Base-by-base conservation (phyloP, 2,113 vertebrate species). In the Lutjanus erythropterus region DNA sequence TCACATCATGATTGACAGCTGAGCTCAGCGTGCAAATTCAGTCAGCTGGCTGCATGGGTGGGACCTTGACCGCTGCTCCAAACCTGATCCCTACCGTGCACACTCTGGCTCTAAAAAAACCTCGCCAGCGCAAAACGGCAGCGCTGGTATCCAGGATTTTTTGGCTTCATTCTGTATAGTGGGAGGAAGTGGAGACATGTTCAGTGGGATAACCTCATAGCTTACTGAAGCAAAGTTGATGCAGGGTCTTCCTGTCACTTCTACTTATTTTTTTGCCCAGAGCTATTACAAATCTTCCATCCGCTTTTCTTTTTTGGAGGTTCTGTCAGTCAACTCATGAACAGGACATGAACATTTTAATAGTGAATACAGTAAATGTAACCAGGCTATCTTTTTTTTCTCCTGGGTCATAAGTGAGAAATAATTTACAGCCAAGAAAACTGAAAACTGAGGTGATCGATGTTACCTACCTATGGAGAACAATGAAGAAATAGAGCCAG, bases 401-500 rank as follows among this genome's bases (percentile, higher is more conserved):
- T 21, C 35, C 14, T 27, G 10, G 6, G 11, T 72, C 56, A 27
- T 29, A 12, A 44, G 11, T 71, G 59, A 70, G n/a, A 41, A 66
- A 62, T 59, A 47, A 70, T 46, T 52, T 47, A 81, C 56, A 50
- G 37, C 23, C 16, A 16, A 62, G 56, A 58, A 62, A 82, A 71
- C 16, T 35, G 23, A 61, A 64, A 62, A 23, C 52, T 16, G 29
- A 71, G 29, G 25, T 15, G 4, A 80, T 71, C 46, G 52, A 53
- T 68, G 53, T 16, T n/a, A 6, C 56, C 23, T 44, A 66, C 46
- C 39, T 41, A 31, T 10, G 33, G 42, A 65, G 55, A 35, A 72
- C 31, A n/a, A 62, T 56, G 47, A 74, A 56, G 50, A 62, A 49
- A 53, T 62, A n/a, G 39, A 75, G 78, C 47, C 71, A 62, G 74